These are phyloP conservation scores for Sphaerodactylus townsendi DNA, from an alignment of 2,113 vertebrate genomes.

Conservation along the genomic window DNA sequence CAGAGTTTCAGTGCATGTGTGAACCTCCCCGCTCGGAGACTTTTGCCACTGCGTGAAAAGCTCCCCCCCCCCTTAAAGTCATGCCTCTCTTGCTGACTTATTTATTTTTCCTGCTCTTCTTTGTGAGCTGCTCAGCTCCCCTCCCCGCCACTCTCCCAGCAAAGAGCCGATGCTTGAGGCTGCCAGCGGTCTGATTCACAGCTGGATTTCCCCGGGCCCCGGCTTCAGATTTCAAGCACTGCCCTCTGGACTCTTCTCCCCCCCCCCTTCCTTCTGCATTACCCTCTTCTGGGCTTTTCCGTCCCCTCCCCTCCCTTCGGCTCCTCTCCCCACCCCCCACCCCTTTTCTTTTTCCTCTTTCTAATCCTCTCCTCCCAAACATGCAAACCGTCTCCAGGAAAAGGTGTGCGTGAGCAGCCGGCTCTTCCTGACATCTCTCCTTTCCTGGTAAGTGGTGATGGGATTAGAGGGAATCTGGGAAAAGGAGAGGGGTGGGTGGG, in stretches of 20 bases:
- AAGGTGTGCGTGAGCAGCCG: background rate
- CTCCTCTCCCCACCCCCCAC: background rate
- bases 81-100: background rate
- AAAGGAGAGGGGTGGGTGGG: background rate
- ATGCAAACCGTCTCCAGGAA: background rate
- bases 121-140: background rate
- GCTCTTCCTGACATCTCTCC: background rate
- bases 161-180: conserved; percentile 60
- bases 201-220: conserved; percentile 50
- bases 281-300: background rate
- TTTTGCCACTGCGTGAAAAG: too few species aligned
- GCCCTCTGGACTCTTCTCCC: conserved; percentile 23
- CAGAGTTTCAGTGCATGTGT: background rate
- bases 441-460: background rate
- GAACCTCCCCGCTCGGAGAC: background rate
- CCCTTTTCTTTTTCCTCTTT: background rate
- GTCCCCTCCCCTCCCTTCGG: background rate
- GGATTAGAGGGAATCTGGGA: background rate
- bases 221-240: conserved; percentile 45
- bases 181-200: conserved; percentile 62
- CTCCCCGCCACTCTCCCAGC: too few species aligned
- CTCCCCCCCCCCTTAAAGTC: background rate
- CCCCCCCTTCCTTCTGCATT: background rate
- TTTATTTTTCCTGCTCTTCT: background rate
- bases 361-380: background rate